phyloP scores from a whole-genome alignment of 2,888 invertebrate species.

The Norana najaformis region DNA sequence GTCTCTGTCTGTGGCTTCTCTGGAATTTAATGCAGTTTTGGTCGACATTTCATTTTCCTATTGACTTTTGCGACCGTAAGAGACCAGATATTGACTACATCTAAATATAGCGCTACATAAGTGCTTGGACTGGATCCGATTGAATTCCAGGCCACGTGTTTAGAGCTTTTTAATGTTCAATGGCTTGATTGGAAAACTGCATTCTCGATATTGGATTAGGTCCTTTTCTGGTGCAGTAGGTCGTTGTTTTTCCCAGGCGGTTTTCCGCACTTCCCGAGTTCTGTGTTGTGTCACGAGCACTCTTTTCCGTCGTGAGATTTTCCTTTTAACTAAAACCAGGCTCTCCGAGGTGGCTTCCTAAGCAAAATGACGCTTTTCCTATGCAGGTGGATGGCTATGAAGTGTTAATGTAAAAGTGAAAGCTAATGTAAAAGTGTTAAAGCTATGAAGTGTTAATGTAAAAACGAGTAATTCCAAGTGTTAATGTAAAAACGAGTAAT shows the following conservation, averaged over 20 bases:
- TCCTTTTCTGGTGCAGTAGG: background rate
- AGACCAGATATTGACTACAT: background rate
- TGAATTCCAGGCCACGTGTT: background rate
- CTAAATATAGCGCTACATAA: background rate
- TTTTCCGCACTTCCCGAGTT: background rate
- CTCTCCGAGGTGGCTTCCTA: background rate
- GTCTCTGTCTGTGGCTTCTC: background rate
- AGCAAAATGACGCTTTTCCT: background rate
- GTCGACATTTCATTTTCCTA: background rate
- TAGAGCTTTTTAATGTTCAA: background rate
- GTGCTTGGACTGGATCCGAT: background rate
- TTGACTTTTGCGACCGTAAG: background rate
- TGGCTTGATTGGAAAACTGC: background rate
- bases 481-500: too few species aligned
- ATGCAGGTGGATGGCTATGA: background rate
- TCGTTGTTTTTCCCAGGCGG: background rate
- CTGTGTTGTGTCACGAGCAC: background rate
- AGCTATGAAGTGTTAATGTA: background rate
- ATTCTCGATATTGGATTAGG: background rate
- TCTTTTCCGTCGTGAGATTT: background rate
- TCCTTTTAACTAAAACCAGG: background rate
- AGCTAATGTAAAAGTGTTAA: background rate
- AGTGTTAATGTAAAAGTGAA: background rate
- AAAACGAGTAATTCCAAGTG: too few species aligned
- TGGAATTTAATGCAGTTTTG: background rate